Evolutionary conservation across 2,797 vertebrate species (phyloP), one percentile per base, ranked within the genome.

Genomic region (Sebastes variabilis): DNA sequence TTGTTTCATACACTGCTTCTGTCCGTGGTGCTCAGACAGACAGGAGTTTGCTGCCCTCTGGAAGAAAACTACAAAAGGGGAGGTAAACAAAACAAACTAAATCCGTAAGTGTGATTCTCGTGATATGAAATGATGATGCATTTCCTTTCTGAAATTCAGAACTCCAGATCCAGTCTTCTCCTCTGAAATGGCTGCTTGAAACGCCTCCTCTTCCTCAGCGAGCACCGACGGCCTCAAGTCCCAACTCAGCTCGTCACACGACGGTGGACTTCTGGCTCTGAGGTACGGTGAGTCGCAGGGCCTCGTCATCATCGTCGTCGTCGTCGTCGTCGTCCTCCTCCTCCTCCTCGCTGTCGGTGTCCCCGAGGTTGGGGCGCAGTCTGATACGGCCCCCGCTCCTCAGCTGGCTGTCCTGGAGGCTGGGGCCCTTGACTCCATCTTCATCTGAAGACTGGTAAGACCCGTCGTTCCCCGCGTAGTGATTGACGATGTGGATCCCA

Each of bases 401-500:
- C 90, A 88, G 95, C 95, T 76, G 87, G 74, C 24, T 7, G 81
- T 93, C 76, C 59, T 91, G 89, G 52, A 93, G 79, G 68, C 81
- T 34, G 6, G 75, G 54, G 52, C 85, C 91, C 90, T 96, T 96
- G 76, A 86, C 92, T 66, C 92, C 95, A 62, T 99, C 98, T 90
- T 99, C 98, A 74, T 99, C 99, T 2, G 98, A 99, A 70, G 97
- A 99, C 91, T 96, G 97, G 93, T 96, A 96, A 69, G 96, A 97
- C 85, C 97, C 97, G 1, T 97, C 95, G 59, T 97, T 96, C 79
- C 93, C 96, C 70, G 92, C 94, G 74, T 98, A 98, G 95, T 99
- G 98, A 93, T 95, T 98, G 93, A 99, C 96, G 46, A 99, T 97
- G 94, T 99, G 98, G 95, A 99, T 97, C 86, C 98, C 96, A 83